Evolutionary conservation across 35 echinoderm and acorn worm species (phyloP).

Genomic region (Eucidaris tribuloides): DNA sequence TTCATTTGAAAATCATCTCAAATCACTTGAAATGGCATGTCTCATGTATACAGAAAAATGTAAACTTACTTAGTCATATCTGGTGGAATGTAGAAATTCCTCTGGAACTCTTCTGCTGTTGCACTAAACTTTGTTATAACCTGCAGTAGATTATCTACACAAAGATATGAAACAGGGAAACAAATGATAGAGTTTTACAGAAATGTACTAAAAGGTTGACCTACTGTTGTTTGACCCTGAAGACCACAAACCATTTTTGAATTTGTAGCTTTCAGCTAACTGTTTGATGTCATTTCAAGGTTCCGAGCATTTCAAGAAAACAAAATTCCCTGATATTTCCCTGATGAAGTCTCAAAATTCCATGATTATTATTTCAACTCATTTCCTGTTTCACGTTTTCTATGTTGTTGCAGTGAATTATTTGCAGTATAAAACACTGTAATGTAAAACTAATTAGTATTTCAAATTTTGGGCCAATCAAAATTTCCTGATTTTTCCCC

Average conservation of each 20-base stretch:
- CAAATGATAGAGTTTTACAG: neutral
- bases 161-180: neutral
- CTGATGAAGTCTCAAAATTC: no score
- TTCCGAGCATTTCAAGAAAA: neutral
- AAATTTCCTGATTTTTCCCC: no score
- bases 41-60: neutral
- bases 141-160: neutral
- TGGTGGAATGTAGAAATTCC: neutral
- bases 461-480: neutral
- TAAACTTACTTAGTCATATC: neutral
- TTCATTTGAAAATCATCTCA: neutral
- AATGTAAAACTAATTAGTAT: no score
- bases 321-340: neutral
- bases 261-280: neutral
- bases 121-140: neutral
- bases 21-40: neutral
- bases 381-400: neutral
- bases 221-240: neutral
- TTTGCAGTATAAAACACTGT: no score
- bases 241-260: no score
- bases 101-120: slow-evolving; percentile 31
- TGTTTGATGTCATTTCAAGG: neutral
- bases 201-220: neutral
- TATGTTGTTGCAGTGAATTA: no score
- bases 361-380: no score